Conservation (phyloP, 2,888 invertebrate genomes). For the Philhelius pedissequus region DNA sequence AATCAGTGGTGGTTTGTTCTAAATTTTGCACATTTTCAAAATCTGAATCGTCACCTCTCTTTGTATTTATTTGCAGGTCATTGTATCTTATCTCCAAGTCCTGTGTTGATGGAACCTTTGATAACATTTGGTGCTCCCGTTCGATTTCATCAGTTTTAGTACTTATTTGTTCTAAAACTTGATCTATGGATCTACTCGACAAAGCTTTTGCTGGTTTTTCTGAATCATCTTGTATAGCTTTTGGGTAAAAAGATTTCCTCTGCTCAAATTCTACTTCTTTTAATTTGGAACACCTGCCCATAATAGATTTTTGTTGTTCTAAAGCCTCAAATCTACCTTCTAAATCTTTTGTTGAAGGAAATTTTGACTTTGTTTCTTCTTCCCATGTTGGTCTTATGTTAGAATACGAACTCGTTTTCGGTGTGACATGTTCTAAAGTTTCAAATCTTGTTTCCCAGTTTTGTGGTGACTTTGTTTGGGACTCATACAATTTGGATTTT, state of each 20-base stretch:
- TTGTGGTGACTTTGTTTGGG: constrained; percentile 67
- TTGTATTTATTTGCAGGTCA: constrained; percentile 74
- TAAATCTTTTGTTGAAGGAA: constrained; percentile 61
- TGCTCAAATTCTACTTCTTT: constrained; percentile 42
- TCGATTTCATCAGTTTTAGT: neutral
- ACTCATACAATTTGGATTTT: constrained; percentile 22
- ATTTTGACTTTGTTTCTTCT: neutral
- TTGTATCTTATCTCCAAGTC: constrained; percentile 25
- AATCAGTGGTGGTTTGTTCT: constrained; percentile 68
- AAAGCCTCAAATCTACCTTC: constrained; percentile 16
- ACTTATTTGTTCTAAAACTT: constrained; percentile 19
- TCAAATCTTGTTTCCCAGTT: constrained; percentile 72
- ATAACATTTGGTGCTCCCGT: neutral
- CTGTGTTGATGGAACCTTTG: constrained; percentile 27
- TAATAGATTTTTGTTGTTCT: constrained; percentile 5
- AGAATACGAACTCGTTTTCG: neutral
- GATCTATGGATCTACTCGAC: neutral
- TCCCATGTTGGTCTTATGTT: neutral
- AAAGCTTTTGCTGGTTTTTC: neutral
- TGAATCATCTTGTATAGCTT: neutral
- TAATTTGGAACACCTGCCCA: constrained; percentile 71
- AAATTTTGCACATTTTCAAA: constrained; percentile 68
- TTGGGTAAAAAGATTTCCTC: neutral
- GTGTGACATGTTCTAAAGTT: constrained; percentile 69
- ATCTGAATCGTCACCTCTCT: constrained; percentile 13